A percentile compares a stretch with the other conserved stretches of the same genome.
These are phyloP conservation scores for Aphelinus atriplicis DNA, from an alignment of 1,140 invertebrate species.

Conservation along the genomic window DNA sequence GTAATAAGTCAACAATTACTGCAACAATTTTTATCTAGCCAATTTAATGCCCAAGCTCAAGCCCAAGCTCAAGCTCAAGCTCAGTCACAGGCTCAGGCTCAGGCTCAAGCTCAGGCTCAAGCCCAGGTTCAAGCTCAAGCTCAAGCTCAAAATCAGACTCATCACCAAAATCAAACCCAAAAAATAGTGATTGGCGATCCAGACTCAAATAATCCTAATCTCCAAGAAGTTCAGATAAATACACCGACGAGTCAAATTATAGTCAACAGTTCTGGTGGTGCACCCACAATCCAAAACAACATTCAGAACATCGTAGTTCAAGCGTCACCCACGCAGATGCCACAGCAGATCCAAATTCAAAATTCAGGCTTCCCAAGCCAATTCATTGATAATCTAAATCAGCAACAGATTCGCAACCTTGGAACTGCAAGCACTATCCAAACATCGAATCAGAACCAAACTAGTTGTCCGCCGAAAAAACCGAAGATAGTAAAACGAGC, in stretches of 20 bases:
- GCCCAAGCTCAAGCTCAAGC: slow-evolving; percentile 37
- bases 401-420: slow-evolving; percentile 62
- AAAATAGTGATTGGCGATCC: slow-evolving; percentile 64
- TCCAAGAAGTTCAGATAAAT: slow-evolving; percentile 63
- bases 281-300: slow-evolving; percentile 65
- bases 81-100: slow-evolving; percentile 41
- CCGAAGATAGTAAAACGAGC: slow-evolving; percentile 59
- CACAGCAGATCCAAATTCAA: slow-evolving; percentile 64
- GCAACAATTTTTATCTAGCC: slow-evolving; percentile 61
- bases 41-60: slow-evolving; percentile 51
- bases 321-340: slow-evolving; percentile 62
- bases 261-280: slow-evolving; percentile 64
- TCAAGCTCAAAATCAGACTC: slow-evolving; percentile 38
- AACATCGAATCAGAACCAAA: slow-evolving; percentile 31
- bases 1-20: slow-evolving; percentile 63
- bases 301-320: slow-evolving; percentile 66
- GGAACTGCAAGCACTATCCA: slow-evolving; percentile 36
- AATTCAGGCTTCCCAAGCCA: slow-evolving; percentile 63
- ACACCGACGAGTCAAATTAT: slow-evolving; percentile 66
- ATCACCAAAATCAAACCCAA: slow-evolving; percentile 58
- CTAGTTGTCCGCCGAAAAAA: slow-evolving; percentile 52
- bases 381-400: slow-evolving; percentile 65
- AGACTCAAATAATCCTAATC: slow-evolving; percentile 57
- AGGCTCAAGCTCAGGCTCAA: slow-evolving; percentile 41
- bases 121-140: slow-evolving; percentile 25